Evolutionary conservation across 2,113 vertebrate species (phyloP).

Genomic region (Zingel zingel): DNA sequence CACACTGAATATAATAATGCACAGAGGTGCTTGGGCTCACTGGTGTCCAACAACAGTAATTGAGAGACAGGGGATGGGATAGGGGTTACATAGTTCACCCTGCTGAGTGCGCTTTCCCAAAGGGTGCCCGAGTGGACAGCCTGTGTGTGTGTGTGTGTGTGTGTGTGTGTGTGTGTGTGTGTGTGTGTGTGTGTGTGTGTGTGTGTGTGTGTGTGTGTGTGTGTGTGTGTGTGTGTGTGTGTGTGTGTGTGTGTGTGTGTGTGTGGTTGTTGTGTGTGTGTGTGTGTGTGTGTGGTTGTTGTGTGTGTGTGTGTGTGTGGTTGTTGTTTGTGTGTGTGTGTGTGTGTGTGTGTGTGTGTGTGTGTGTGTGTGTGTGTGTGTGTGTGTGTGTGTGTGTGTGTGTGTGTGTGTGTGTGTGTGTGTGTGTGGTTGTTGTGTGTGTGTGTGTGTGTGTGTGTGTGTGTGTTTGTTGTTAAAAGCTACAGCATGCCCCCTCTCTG

Average conservation of each 20-base stretch:
- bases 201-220: conserved; percentile 18
- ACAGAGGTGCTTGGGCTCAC: conserved; percentile 76
- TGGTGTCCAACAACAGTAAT: conserved; percentile 80
- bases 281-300: conserved; percentile 44
- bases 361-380: conserved; percentile 43
- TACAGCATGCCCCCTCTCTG: conserved; percentile 18
- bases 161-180: conserved; percentile 27
- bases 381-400: conserved; percentile 29
- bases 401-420: conserved; percentile 38
- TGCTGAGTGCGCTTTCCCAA: conserved; percentile 62
- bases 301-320: conserved; percentile 42
- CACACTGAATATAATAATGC: conserved; percentile 83
- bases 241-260: conserved; percentile 58
- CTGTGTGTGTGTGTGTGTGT: conserved; percentile 26
- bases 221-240: conserved; percentile 26
- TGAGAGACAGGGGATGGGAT: conserved; percentile 78
- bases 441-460: conserved; percentile 14
- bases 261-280: conserved; percentile 30
- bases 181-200: conserved; percentile 26
- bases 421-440: too few relatives aligned
- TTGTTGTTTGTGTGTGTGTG: too few relatives aligned
- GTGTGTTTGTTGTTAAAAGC: conserved; percentile 52
- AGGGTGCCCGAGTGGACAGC: conserved; percentile 51
- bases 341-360: conserved; percentile 38
- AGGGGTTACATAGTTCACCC: conserved; percentile 68